These are phyloP conservation scores for Simalia tracyae DNA, from an alignment of 2,797 vertebrate species.

Conservation along the genomic window DNA sequence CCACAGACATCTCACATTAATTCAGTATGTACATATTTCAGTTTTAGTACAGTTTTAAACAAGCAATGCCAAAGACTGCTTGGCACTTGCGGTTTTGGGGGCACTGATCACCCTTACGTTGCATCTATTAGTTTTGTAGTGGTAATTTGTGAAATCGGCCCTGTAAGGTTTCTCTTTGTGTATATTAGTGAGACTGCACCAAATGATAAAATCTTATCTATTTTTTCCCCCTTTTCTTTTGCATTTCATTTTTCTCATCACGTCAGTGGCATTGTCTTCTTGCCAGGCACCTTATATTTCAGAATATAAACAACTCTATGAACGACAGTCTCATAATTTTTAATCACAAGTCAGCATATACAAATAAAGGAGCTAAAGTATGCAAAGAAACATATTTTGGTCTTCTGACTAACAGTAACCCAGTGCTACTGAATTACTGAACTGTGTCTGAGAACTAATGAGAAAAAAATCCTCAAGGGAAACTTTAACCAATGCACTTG, in stretches of 20 bases:
- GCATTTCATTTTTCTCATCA: constrained; percentile 42
- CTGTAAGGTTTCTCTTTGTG: background rate
- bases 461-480: constrained; percentile 91
- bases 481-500: constrained; percentile 94
- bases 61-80: constrained; percentile 30
- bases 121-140: constrained; percentile 38
- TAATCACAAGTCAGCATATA: constrained; percentile 71
- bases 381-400: constrained; percentile 79
- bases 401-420: constrained; percentile 90
- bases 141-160: constrained; percentile 27
- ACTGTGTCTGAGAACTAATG: constrained; percentile 98
- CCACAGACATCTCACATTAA: constrained; percentile 41
- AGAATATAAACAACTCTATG: constrained; percentile 68
- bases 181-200: constrained; percentile 23
- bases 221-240: constrained; percentile 50
- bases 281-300: constrained; percentile 41
- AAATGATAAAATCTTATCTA: constrained; percentile 44
- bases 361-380: constrained; percentile 80
- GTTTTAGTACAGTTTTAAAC: constrained; percentile 49
- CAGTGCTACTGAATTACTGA: constrained; percentile 93
- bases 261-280: constrained; percentile 32
- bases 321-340: constrained; percentile 69
- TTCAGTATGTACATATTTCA: constrained; percentile 43
- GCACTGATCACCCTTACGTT: constrained; percentile 17
- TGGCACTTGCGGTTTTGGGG: background rate